Evolutionary conservation across 2,113 vertebrate species (phyloP).

Genomic region (Poeciliopsis retropinna): DNA sequence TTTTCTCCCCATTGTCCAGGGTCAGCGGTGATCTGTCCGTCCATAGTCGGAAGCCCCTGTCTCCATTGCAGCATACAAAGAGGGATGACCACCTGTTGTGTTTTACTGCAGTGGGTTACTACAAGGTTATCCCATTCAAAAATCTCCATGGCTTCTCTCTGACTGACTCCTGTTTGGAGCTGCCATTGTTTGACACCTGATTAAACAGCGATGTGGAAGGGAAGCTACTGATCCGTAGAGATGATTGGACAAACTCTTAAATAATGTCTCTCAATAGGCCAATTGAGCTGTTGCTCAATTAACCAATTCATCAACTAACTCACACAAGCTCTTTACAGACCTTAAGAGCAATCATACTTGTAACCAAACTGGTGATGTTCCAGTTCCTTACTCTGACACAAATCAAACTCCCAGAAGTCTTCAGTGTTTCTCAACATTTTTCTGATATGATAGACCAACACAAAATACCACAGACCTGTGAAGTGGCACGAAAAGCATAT

Average conservation of each 20-base stretch:
- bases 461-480: no score
- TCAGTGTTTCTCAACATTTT: no score
- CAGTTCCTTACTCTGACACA: background rate
- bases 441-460: no score
- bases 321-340: background rate
- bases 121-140: slow-evolving; percentile 48
- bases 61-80: slow-evolving; percentile 49
- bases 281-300: background rate
- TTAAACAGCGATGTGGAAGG: background rate
- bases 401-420: background rate
- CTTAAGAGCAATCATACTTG: background rate
- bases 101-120: slow-evolving; percentile 45
- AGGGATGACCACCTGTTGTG: slow-evolving; percentile 69
- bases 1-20: slow-evolving; percentile 61
- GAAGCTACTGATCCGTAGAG: slow-evolving; percentile 1
- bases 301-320: background rate
- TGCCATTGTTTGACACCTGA: slow-evolving; percentile 3
- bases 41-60: slow-evolving; percentile 70
- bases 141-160: slow-evolving; percentile 7
- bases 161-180: background rate
- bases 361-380: background rate
- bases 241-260: background rate
- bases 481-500: no score
- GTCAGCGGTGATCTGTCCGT: slow-evolving; percentile 47
- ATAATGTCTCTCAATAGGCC: background rate